Conservation (phyloP, 2,888 invertebrate genomes). For the Acleris literana region DNA sequence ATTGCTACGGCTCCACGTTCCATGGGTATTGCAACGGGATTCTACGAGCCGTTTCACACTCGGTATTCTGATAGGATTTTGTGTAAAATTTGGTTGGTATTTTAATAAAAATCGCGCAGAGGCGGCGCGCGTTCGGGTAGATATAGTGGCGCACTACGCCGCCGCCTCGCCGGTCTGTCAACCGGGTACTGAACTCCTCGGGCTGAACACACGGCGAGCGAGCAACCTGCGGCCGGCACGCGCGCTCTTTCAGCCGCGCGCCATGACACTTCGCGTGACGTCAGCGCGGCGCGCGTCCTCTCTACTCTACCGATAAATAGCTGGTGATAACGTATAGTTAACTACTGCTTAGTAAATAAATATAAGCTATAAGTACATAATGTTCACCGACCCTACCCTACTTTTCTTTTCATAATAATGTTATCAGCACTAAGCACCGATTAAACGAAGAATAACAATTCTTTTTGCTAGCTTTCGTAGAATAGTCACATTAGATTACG, state of each 20-base stretch:
- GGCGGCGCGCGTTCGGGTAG: slow-evolving; percentile 73
- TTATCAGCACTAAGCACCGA: too few relatives aligned
- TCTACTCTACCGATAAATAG: slow-evolving; percentile 28
- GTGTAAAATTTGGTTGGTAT: slow-evolving; percentile 70
- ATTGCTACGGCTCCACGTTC: slow-evolving; percentile 48
- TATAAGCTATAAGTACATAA: neutral
- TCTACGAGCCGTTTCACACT: slow-evolving; percentile 11
- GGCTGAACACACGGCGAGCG: slow-evolving; percentile 35
- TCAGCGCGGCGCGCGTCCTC: slow-evolving; percentile 49
- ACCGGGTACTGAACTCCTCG: slow-evolving; percentile 79
- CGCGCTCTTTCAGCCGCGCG: slow-evolving; percentile 66
- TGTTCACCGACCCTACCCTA: too few relatives aligned
- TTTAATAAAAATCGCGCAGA: slow-evolving; percentile 70
- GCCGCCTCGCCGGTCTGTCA: slow-evolving; percentile 80
- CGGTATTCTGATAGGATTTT: slow-evolving; percentile 46
- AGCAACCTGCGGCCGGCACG: slow-evolving; percentile 62
- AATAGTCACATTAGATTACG: too few relatives aligned
- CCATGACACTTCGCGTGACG: slow-evolving; percentile 70
- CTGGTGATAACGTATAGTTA: slow-evolving; percentile 3
- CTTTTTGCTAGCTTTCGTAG: too few relatives aligned
- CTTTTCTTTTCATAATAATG: too few relatives aligned
- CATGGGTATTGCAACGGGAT: slow-evolving; percentile 12
- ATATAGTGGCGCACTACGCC: slow-evolving; percentile 62
- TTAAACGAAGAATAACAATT: too few relatives aligned
- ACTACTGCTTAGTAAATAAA: neutral